Evolutionary conservation across 2,797 vertebrate species (phyloP), one percentile per base, ranked within the genome.

Genomic region (Orientallactaga sibirica): DNA sequence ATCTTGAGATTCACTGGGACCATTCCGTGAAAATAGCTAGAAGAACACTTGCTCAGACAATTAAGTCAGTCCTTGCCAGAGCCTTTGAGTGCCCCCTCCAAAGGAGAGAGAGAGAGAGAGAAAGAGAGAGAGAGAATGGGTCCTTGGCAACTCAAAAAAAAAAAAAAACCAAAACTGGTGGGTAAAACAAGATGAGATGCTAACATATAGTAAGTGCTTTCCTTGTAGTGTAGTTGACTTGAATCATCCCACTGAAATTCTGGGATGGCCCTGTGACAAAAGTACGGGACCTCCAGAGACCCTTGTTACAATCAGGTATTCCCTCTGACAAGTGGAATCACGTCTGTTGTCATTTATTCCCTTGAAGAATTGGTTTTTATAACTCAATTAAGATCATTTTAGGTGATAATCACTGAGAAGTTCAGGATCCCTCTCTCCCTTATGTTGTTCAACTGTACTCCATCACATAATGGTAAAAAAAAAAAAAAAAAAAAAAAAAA

Each of bases 261-360:
- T 24, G 73, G 0, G 2, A 7, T 55, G 37, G 73, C 41, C 20
- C 33, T 3, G 11, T 52, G 25, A 41, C 5, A n/a, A 33, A 43
- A 11, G 10, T 52, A 43, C 66, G 62, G 22, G 82, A 33, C 85
- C 78, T 11, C 74, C 68, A 70, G 82, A 58, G 33, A 24, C 70
- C 52, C 14, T 29, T 10, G 37, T 71, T 68, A 76, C 8, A 82
- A 79, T 66, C 62, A 88, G 24, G 24, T 48, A 88, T 92, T 80
- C 22, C 7, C 18, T 25, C 55, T 92, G 37, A 66, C 64, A 73
- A 88, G 25, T 25, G 10, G 80, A 58, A n/a, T 58, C 66, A 43
- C 52, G 58, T 93, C 70, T 92, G 64, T 76, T 64, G 33, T 74
- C 84, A 92, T 55, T 52, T 70, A 48, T 55, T 78, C n/a, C 73